phyloP scores from a whole-genome alignment of 2,888 invertebrate species.

The Rhagonycha fulva region DNA sequence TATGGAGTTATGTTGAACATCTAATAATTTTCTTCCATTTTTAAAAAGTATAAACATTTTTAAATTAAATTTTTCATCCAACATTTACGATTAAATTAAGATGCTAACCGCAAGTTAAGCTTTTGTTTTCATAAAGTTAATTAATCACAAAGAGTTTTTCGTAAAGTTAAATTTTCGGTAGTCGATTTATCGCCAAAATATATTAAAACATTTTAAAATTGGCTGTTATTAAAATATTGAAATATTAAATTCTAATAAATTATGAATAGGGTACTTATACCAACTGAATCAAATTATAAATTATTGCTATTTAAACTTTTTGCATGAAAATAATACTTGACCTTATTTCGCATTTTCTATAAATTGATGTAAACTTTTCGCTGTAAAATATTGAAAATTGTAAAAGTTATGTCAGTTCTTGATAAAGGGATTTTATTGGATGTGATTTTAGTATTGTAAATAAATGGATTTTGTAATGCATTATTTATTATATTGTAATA shows the following conservation, averaged over 20 bases:
- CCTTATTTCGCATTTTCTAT: neutral
- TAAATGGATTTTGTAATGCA: neutral
- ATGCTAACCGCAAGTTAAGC: neutral
- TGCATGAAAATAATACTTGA: no score
- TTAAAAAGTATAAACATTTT: neutral
- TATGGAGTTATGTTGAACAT: no score
- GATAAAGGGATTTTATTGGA: neutral
- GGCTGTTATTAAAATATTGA: no score
- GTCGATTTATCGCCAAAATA: neutral
- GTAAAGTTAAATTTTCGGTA: neutral
- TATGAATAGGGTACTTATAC: neutral
- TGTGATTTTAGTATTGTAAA: neutral
- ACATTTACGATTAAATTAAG: neutral
- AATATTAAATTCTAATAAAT: no score
- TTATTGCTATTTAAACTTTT: no score
- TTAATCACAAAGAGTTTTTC: neutral
- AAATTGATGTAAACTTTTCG: neutral
- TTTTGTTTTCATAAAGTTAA: neutral
- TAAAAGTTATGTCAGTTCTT: neutral
- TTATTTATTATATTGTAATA: neutral
- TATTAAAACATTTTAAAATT: neutral
- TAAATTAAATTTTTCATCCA: neutral
- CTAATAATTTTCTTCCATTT: neutral
- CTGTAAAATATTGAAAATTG: neutral
- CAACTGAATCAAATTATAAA: neutral